Conservation (phyloP, 2,113 vertebrate genomes). For the Halichoerus grypus region DNA sequence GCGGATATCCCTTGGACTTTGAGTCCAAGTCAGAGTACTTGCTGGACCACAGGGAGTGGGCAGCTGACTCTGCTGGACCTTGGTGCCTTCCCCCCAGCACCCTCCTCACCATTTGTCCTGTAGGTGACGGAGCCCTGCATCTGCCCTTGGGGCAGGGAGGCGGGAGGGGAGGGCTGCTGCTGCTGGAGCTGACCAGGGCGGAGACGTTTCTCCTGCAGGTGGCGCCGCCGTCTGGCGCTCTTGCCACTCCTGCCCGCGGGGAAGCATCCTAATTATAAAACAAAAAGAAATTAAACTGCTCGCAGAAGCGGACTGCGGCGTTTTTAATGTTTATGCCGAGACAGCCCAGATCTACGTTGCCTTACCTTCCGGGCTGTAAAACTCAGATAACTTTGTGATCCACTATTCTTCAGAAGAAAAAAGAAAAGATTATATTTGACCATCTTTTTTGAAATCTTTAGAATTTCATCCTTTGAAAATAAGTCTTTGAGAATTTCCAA, state of each 20-base stretch:
- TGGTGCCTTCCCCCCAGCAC: not conserved
- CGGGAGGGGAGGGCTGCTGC: rapidly evolving
- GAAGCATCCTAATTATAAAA: slow-evolving; percentile 56
- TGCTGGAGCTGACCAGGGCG: rapidly evolving
- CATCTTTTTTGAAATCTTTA: slow-evolving; percentile 75
- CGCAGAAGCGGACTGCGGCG: not conserved
- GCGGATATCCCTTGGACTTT: not conserved
- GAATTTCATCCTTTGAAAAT: slow-evolving; percentile 75
- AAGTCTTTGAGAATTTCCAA: slow-evolving; percentile 75
- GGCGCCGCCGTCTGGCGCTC: slow-evolving; percentile 85
- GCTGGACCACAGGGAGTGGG: not conserved
- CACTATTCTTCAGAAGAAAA: slow-evolving; percentile 73
- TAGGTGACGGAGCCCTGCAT: rapidly evolving
- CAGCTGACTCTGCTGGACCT: not conserved
- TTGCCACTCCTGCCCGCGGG: not conserved
- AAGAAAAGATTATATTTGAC: slow-evolving; percentile 69
- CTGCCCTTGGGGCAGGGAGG: not conserved
- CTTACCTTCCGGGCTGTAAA: slow-evolving; percentile 73
- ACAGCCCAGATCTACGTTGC: slow-evolving; percentile 55
- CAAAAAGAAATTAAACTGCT: slow-evolving; percentile 71
- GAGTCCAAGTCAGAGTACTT: not conserved
- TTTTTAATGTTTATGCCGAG: slow-evolving; percentile 62
- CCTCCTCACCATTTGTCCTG: not conserved
- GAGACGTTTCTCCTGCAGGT: slow-evolving; percentile 82
- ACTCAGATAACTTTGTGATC: slow-evolving; percentile 81